Evolutionary conservation across 2,113 vertebrate species (phyloP), one percentile per base, ranked within the genome.

Genomic region (Eptesicus fuscus): DNA sequence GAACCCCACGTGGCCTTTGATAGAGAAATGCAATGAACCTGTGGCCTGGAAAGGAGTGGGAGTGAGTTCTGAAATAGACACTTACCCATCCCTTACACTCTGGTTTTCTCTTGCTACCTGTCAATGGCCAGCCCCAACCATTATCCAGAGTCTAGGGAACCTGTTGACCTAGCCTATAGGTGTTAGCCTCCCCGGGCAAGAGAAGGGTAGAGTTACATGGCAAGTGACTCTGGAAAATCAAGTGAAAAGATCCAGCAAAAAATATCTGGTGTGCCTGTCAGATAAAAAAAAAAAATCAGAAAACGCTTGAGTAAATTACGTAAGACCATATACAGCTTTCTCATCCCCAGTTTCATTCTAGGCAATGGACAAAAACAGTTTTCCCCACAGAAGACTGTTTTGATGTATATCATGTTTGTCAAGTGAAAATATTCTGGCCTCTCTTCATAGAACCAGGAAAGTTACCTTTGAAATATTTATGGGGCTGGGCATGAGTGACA

Each of bases 121-220:
- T 53, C 3, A 8, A 32, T 20, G 32, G 1, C 1, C 4, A 91
- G 53, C 78, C 2, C 23, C 56, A 74, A 78, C 1, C 1, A 18
- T 2, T 30, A 88, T 11, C 12, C 40, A 79, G 4, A 73, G 4
- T 8, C 16, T 56, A 74, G 13, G 5, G 9, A 32, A 32, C 16
- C 17, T 69, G 2, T 13, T 25, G 40, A 12, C 2, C 4, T 22
- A 14, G 23, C 0, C 1, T 86, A 0, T n/a, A 4, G 8, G 17
- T 22, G 12, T 12, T n/a, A 76, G 7, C 8, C 10, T 59, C 1
- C 8, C 4, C 51, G 7, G 22, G 16, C 30, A n/a, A 89, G 4
- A 47, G 4, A 51, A 53, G 16, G 22, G 4, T 30, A 83, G 25
- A 56, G 35, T 0, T 5, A 84, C 17, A 32, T n/a, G 17, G 18